A percentile compares a stretch with the other conserved stretches of the same genome.
phyloP scores from a whole-genome alignment of 92 coral and sea anemone species.

The Parazoanthus swiftii region DNA sequence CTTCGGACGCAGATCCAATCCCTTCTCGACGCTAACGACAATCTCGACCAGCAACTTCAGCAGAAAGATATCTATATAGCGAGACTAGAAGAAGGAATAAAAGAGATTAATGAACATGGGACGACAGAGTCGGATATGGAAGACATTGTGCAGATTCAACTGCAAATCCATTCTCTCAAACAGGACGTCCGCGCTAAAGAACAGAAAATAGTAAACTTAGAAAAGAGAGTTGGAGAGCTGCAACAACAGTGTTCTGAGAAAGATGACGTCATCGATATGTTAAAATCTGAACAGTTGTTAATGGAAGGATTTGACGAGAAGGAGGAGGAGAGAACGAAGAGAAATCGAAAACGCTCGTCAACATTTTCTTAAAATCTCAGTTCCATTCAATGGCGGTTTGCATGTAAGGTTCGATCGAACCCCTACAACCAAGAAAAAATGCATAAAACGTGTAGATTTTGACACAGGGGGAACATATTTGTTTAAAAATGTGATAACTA shows the following conservation, averaged over 20 bases:
- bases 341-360: slow-evolving; percentile 5
- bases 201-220: background rate
- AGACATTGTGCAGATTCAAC: slow-evolving; percentile 32
- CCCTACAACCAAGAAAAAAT: too few relatives aligned
- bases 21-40: slow-evolving; percentile 28
- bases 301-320: background rate
- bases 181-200: slow-evolving; percentile 3
- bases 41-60: slow-evolving; percentile 35
- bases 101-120: slow-evolving; percentile 11
- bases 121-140: slow-evolving; percentile 19
- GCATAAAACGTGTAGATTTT: too few relatives aligned
- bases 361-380: slow-evolving; percentile 7
- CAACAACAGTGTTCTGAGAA: slow-evolving; percentile 9
- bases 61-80: slow-evolving; percentile 29
- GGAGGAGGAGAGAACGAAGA: background rate
- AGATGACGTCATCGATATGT: slow-evolving; percentile 35
- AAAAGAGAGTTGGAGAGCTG: slow-evolving; percentile 3
- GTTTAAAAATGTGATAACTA: too few relatives aligned
- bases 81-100: slow-evolving; percentile 24
- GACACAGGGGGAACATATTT: too few relatives aligned
- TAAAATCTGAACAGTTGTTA: slow-evolving; percentile 9
- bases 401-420: too few relatives aligned
- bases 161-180: slow-evolving; percentile 10
- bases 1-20: slow-evolving; percentile 30
- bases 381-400: too few relatives aligned